These are phyloP conservation scores for Serranus cabrilla DNA, from an alignment of 2,797 vertebrate genomes.

Conservation along the genomic window DNA sequence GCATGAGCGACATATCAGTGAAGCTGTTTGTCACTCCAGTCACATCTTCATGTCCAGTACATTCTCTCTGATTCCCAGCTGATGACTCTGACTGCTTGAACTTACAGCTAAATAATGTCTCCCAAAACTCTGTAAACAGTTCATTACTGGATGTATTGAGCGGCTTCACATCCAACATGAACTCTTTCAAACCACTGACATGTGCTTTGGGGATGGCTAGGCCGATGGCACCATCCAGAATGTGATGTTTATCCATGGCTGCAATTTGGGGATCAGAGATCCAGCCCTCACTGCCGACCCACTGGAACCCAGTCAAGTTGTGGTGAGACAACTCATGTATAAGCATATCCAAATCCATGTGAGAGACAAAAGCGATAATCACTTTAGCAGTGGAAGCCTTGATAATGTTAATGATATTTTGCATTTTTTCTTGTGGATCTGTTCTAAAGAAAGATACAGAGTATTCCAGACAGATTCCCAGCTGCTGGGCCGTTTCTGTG, in stretches of 20 bases:
- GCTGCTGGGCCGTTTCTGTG: constrained; percentile 58
- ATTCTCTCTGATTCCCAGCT: constrained; percentile 36
- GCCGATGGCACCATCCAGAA: constrained; percentile 82
- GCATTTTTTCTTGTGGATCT: constrained; percentile 70
- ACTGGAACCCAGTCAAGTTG: constrained; percentile 82
- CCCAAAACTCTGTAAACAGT: constrained; percentile 79
- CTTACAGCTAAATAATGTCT: constrained; percentile 77
- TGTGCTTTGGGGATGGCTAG: constrained; percentile 79
- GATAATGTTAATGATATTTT: constrained; percentile 69
- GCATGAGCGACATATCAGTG: constrained; percentile 82
- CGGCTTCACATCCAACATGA: constrained; percentile 75
- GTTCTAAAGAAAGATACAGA: constrained; percentile 76
- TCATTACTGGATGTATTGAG: constrained; percentile 65
- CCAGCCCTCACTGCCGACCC: constrained; percentile 83
- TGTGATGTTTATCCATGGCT: constrained; percentile 62
- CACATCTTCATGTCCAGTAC: constrained; percentile 75
- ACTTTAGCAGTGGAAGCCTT: constrained; percentile 73
- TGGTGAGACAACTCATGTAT: constrained; percentile 60
- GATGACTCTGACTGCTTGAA: constrained; percentile 26
- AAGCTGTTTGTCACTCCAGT: constrained; percentile 68
- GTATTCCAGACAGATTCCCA: constrained; percentile 82
- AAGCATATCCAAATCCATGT: constrained; percentile 65
- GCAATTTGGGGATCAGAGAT: constrained; percentile 79
- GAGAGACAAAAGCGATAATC: constrained; percentile 72
- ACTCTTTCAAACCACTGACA: constrained; percentile 76